Evolutionary conservation across 2,888 invertebrate species (phyloP), one percentile per base, ranked within the genome.

Genomic region (Proisotoma minuta): DNA sequence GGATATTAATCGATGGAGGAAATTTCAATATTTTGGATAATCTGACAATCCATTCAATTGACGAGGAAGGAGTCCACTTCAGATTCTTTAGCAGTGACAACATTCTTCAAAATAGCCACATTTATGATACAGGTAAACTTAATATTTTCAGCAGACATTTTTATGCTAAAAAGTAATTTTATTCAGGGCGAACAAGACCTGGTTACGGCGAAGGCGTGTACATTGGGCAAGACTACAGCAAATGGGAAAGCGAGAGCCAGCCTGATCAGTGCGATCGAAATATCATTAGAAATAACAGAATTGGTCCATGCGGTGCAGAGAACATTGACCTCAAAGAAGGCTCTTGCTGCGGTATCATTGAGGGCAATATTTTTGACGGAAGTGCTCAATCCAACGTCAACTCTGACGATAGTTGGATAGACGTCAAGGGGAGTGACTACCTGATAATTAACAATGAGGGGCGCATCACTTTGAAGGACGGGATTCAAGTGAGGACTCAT

Each of bases 241-340:
- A 70, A 39, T 70, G 70, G 70, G 47, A 22, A 34, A 59, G 40
- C 28, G 54, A 59, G 1, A 29, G 34, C 8, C 27, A 62, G n/a
- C 68, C 70, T 2, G 70, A 70, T 28, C 28, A 47, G 26, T 70
- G 68, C 54, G 64, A 70, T 23, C 23, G 63, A 15, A 70, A 68
- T 43, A 52, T 50, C 12, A 61, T 70, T n/a, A 10, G 59, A 3
- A 59, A 63, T 23, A 70, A 70, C 50, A 53, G 34, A 3, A 70
- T 70, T 27, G 68, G 68, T 1, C 68, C 66, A 1, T 65, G 63
- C 48, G 61, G 51, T 2, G 67, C 66, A 12, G 70, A 70, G 59
- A 60, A 62, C 15, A 70, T 70, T 40, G 70, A 70, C 28, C 60
- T 70, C 5, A 70, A 70, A 26, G 70, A 70, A 51, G 70, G 70